Percentiles rank a stretch among this genome's conserved stretches.
Conservation (phyloP, 2,888 invertebrate genomes). For the Smittia sp. region DNA sequence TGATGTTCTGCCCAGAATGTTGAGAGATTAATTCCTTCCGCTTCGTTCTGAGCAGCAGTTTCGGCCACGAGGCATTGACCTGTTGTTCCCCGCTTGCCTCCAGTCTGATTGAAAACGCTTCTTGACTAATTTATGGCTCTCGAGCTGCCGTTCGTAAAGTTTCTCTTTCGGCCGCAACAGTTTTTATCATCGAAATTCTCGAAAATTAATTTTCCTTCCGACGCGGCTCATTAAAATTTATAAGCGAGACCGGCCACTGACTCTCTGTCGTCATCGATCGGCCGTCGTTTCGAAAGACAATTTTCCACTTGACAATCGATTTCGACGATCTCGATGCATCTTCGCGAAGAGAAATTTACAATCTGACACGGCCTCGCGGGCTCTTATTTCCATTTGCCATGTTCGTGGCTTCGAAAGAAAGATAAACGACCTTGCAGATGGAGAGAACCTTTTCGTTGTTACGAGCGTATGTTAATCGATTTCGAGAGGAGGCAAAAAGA, state of each 20-base stretch:
- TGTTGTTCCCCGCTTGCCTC: no score
- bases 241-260: background rate
- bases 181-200: conserved; percentile 1
- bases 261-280: conserved; percentile 9
- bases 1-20: background rate
- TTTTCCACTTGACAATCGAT: background rate
- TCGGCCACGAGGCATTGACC: background rate
- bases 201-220: conserved; percentile 5
- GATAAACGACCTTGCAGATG: conserved; percentile 31
- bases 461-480: background rate
- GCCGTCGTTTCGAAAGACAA: background rate
- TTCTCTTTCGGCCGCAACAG: conserved; percentile 3
- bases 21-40: conserved; percentile 28
- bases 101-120: background rate
- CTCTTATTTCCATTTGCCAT: conserved; percentile 4
- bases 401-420: background rate
- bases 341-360: conserved; percentile 10
- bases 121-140: background rate
- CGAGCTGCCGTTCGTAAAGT: background rate
- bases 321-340: conserved; percentile 15
- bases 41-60: background rate
- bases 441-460: background rate
- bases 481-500: no score
- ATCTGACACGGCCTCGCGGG: background rate
- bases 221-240: conserved; percentile 15